Conservation (phyloP, 30 jellyfish, hydroid and myxozoan genomes). For the Aurelia sp. region DNA sequence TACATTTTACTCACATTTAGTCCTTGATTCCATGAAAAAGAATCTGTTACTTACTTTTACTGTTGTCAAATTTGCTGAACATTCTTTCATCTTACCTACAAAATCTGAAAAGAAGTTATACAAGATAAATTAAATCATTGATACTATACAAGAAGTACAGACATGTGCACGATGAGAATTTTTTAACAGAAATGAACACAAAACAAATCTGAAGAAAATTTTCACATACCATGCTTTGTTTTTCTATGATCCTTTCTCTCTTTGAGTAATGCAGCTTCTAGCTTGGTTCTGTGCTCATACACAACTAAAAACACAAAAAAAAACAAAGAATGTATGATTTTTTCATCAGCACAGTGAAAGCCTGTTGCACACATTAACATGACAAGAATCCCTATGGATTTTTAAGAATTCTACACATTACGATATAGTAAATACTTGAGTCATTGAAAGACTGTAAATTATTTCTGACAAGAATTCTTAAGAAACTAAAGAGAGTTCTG, state of each 20-base stretch:
- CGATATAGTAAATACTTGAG: too few species aligned
- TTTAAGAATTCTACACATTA: too few species aligned
- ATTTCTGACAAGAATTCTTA: too few species aligned
- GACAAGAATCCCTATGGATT: too few species aligned
- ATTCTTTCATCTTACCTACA: conserved; percentile 61
- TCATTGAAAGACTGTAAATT: too few species aligned
- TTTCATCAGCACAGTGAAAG: too few species aligned
- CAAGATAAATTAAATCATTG: too few species aligned
- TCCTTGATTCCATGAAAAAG: not conserved
- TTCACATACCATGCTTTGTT: conserved; percentile 77
- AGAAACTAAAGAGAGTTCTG: too few species aligned
- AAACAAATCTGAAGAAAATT: not conserved
- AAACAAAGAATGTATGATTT: not conserved
- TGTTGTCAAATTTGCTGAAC: conserved; percentile 69
- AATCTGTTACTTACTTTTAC: conserved; percentile 50
- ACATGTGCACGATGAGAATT: too few species aligned
- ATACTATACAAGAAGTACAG: too few species aligned
- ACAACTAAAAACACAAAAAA: conserved; percentile 63
- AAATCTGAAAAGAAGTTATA: conserved; percentile 52
- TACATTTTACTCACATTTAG: not conserved
- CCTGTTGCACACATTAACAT: too few species aligned
- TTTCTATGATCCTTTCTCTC: conserved; percentile 79
- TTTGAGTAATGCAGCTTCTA: conserved; percentile 80
- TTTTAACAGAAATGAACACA: too few species aligned
- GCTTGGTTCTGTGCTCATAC: conserved; percentile 83